phyloP scores from a whole-genome alignment of 2,888 invertebrate species.

The Rhabditoides inermis region DNA sequence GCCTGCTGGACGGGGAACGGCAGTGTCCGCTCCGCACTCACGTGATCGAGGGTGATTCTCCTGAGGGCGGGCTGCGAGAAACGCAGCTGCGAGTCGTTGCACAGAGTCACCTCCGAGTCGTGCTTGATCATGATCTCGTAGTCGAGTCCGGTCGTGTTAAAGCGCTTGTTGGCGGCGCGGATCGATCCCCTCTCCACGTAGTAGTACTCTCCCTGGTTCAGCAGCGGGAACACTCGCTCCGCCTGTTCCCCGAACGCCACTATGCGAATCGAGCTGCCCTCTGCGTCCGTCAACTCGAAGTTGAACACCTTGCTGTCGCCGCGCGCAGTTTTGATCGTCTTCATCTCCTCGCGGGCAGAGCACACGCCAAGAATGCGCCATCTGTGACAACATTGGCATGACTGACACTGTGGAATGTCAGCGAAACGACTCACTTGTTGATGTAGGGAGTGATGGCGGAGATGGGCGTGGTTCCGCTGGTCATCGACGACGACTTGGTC shows the following conservation, averaged over 20 bases:
- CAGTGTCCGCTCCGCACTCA: too few species aligned
- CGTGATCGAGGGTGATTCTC: too few species aligned
- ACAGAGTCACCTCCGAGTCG: conserved; percentile 62
- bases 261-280: conserved; percentile 25
- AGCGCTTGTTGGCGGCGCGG: conserved; percentile 90
- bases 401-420: too few species aligned
- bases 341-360: conserved; percentile 28
- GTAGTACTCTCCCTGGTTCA: conserved; percentile 62
- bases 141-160: conserved; percentile 73
- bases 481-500: too few species aligned
- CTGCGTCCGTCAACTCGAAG: conserved; percentile 37
- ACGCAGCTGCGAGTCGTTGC: too few species aligned
- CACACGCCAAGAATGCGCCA: conserved; percentile 36
- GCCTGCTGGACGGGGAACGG: too few species aligned
- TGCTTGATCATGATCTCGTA: conserved; percentile 83
- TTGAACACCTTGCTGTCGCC: conserved; percentile 28
- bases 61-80: too few species aligned
- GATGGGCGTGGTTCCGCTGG: conserved; percentile 26
- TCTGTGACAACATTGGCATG: conserved; percentile 8
- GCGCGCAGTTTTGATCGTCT: conserved; percentile 17
- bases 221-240: conserved; percentile 10
- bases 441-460: conserved; percentile 23
- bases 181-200: conserved; percentile 74
- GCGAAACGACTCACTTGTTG: too few species aligned
- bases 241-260: conserved; percentile 39